A percentile compares a stretch with the other conserved stretches of the same genome.
Evolutionary conservation across 1,140 invertebrate species (phyloP).

Genomic region (silkworm (Bombyx mori)): DNA sequence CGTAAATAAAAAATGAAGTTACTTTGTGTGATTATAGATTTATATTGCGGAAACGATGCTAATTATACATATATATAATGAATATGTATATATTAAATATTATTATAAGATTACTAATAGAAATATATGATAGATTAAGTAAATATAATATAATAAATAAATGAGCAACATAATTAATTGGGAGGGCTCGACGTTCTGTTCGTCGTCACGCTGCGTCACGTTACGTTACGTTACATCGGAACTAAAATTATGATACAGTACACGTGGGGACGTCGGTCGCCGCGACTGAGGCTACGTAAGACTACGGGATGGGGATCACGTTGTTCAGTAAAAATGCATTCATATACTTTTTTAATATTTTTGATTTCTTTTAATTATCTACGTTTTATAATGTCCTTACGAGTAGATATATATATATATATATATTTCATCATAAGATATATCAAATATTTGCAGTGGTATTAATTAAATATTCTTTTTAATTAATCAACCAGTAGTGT

Average conservation of each 20-base stretch:
- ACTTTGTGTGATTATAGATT: too few species aligned
- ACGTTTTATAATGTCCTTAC: constrained; percentile 72
- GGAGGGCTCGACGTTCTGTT: constrained; percentile 28
- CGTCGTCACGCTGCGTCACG: constrained; percentile 7
- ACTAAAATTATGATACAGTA: constrained; percentile 63
- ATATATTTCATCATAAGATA: constrained; percentile 71
- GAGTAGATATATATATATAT: constrained; percentile 59
- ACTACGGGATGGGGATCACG: constrained; percentile 18
- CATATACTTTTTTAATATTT: constrained; percentile 62
- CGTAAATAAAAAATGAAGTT: too few species aligned
- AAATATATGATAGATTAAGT: too few species aligned
- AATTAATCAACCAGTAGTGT: constrained; percentile 71
- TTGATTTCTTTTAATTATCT: constrained; percentile 73
- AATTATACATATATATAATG: too few species aligned
- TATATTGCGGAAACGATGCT: too few species aligned
- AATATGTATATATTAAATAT: too few species aligned
- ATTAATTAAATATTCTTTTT: constrained; percentile 67
- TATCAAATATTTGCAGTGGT: constrained; percentile 73
- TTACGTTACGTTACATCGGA: constrained; percentile 43
- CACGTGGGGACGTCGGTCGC: neutral
- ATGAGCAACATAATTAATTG: constrained; percentile 37
- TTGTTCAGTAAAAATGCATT: constrained; percentile 68
- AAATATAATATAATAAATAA: constrained; percentile 6
- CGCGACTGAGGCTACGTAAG: neutral
- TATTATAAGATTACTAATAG: too few species aligned